Conservation (phyloP, 2,888 invertebrate genomes). For the Punctoribates punctum region DNA sequence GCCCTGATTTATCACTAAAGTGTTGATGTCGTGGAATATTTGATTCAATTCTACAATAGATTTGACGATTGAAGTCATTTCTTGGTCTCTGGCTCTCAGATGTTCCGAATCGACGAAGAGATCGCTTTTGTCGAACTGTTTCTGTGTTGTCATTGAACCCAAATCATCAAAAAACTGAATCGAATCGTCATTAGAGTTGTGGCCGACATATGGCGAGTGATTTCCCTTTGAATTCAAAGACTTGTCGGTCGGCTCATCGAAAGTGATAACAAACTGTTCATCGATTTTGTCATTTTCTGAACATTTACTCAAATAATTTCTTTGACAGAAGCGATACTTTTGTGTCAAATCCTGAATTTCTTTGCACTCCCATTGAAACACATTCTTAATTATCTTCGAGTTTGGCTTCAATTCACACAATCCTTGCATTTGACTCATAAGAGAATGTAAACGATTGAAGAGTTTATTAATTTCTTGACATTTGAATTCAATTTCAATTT, state of each 20-base stretch:
- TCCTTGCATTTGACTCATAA: slow-evolving; percentile 41
- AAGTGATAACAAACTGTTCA: slow-evolving; percentile 42
- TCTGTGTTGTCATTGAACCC: slow-evolving; percentile 5
- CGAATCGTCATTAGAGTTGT: background rate
- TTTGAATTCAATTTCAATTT: slow-evolving; percentile 42
- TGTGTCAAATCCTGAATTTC: slow-evolving; percentile 40
- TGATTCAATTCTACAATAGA: slow-evolving; percentile 91
- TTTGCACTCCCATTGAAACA: slow-evolving; percentile 43
- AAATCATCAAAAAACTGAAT: slow-evolving; percentile 19
- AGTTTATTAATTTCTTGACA: slow-evolving; percentile 43
- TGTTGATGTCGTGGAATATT: slow-evolving; percentile 73
- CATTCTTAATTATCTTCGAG: slow-evolving; percentile 42
- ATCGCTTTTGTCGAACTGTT: slow-evolving; percentile 4
- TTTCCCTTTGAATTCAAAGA: slow-evolving; percentile 1
- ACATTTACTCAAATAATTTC: slow-evolving; percentile 36
- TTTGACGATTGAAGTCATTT: slow-evolving; percentile 84
- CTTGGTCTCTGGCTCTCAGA: slow-evolving; percentile 69
- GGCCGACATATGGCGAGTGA: background rate
- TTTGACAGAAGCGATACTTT: slow-evolving; percentile 41
- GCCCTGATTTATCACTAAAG: slow-evolving; percentile 70
- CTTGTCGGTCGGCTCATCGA: slow-evolving; percentile 37
- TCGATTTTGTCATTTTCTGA: slow-evolving; percentile 33
- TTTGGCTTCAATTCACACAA: slow-evolving; percentile 20
- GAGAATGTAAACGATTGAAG: slow-evolving; percentile 43
- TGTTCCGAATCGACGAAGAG: slow-evolving; percentile 59